Conservation (phyloP, 2,888 invertebrate species). For the Laothoe populi region DNA sequence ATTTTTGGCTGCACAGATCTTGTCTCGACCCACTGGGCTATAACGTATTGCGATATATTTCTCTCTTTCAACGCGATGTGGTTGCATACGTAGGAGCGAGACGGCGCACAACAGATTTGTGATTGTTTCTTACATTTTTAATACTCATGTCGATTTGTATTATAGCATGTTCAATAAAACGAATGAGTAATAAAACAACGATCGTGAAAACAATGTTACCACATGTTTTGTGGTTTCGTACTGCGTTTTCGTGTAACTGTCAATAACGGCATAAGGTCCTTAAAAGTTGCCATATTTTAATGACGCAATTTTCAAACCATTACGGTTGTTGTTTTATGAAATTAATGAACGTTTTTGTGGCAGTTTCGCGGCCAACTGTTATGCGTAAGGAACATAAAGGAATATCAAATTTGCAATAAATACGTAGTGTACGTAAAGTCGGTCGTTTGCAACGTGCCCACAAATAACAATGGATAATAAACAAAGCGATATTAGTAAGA, state of each 20-base stretch:
- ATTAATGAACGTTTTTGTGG: not conserved
- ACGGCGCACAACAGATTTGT: constrained; percentile 45
- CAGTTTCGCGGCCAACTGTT: not conserved
- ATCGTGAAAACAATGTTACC: constrained; percentile 50
- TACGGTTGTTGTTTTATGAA: not conserved
- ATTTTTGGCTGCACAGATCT: constrained; percentile 70
- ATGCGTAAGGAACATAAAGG: not conserved
- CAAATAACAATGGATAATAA: constrained; percentile 62
- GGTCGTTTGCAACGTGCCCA: constrained; percentile 32
- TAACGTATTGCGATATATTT: constrained; percentile 53
- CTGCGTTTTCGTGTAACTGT: constrained; percentile 18
- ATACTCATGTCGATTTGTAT: constrained; percentile 67
- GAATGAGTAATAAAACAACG: constrained; percentile 53
- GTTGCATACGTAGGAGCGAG: constrained; percentile 45
- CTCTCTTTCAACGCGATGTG: constrained; percentile 37
- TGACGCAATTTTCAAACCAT: not conserved
- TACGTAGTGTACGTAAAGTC: not conserved
- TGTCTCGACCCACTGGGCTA: constrained; percentile 60
- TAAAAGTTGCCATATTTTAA: not conserved
- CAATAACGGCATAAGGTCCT: not conserved
- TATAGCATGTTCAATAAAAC: constrained; percentile 56
- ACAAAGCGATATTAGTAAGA: constrained; percentile 52
- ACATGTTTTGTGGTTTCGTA: constrained; percentile 32
- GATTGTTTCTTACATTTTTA: constrained; percentile 64
- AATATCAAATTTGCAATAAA: not conserved